Base-by-base conservation (phyloP, 2,113 vertebrate species). In the Phaethon lepturus region DNA sequence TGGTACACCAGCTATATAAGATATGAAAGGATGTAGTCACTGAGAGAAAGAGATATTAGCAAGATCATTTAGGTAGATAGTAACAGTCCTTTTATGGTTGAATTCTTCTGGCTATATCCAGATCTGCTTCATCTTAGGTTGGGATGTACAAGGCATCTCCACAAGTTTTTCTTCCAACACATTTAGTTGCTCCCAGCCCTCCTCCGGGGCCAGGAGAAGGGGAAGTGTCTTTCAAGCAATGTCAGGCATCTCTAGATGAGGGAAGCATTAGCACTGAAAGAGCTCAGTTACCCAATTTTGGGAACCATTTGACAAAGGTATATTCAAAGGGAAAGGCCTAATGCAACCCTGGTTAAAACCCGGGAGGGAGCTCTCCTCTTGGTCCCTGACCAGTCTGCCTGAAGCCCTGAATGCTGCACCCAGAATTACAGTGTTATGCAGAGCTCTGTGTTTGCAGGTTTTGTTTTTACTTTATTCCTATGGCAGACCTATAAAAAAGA, bases 61-160 rank as follows among this genome's bases (percentile, higher is more conserved):
- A 73, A 86, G 81, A 90, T 82, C 66, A 55, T 92, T 96, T 93
- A 62, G 22, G 71, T 35, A 90, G 75, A 66, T 62, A 88, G 55
- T 78, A 86, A 53, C 6, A 19, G 28, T 19, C 45, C n/a, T 92
- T 88, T 92, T 75, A 78, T 19, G 17, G 63, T 63, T 52, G 92
- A 59, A 64, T 88, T 33, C 10, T 44, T 80, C 59, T 74, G 24
- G 26, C 68, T 67, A 19, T 40, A 25, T 55, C 84, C 63, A 72
- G 15, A 64, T 76, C 55, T 55, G 38, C 47, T 86, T 86, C 58
- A 14, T 80, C 42, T 88, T 52, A 63, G 11, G 7, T 31, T 71
- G 40, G 31, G 24, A 44, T 49, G 23, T 50, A 40, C 19, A 49
- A 63, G 33, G 42, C 28, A 68, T 5, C 17, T 60, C 52, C 2